Evolutionary conservation across 2,797 vertebrate genomes (phyloP).

Genomic region (Coendou prehensilis): DNA sequence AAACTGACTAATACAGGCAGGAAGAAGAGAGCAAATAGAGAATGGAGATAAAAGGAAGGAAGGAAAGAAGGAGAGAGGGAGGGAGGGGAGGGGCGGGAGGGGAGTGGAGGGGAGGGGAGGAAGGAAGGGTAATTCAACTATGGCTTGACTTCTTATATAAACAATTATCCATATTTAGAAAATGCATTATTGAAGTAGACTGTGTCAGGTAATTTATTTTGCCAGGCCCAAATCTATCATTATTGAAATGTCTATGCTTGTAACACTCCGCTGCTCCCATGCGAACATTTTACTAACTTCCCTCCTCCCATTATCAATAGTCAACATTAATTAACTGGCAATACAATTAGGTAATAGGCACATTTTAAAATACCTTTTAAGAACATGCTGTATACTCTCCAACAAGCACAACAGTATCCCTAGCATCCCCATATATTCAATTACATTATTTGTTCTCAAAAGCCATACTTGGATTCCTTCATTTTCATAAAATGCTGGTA

Average conservation of each 20-base stretch:
- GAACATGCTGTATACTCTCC: background rate
- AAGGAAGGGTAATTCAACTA: background rate
- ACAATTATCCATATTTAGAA: background rate
- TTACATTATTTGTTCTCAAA: background rate
- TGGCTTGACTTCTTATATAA: background rate
- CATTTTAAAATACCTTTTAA: constrained; percentile 10
- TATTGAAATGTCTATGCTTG: background rate
- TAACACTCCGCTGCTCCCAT: background rate
- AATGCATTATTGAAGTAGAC: background rate
- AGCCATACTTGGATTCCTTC: background rate
- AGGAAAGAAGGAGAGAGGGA: background rate
- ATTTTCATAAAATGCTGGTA: constrained; percentile 32
- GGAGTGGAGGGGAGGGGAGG: background rate
- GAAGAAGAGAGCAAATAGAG: background rate
- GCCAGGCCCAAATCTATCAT: background rate
- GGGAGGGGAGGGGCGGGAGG: background rate
- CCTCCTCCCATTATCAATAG: background rate
- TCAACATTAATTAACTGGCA: background rate
- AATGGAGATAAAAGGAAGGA: background rate
- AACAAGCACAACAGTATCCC: background rate
- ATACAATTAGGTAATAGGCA: background rate
- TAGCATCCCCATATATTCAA: background rate
- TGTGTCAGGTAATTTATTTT: background rate
- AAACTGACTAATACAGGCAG: background rate
- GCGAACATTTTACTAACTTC: background rate